A percentile compares a stretch with the other conserved stretches of the same genome.
These are phyloP conservation scores for Metopia argyrocephala DNA, from an alignment of 2,888 invertebrate genomes.

Conservation along the genomic window DNA sequence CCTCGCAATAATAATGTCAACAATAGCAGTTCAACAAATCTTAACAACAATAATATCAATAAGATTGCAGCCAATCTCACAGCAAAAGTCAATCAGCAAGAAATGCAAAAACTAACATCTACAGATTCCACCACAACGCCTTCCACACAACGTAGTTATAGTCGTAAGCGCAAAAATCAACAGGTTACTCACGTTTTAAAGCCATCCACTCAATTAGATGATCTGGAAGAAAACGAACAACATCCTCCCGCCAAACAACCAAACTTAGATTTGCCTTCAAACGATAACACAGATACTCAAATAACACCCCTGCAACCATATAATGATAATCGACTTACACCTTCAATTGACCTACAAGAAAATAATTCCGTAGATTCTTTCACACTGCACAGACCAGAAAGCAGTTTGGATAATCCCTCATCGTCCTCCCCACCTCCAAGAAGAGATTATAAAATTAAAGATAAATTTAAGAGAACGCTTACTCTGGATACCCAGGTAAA, in stretches of 20 bases:
- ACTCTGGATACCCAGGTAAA: slow-evolving; percentile 73
- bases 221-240: slow-evolving; percentile 58
- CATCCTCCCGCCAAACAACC: slow-evolving; percentile 69
- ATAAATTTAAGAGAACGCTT: slow-evolving; percentile 77
- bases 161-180: slow-evolving; percentile 77
- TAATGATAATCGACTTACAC: slow-evolving; percentile 55
- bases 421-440: slow-evolving; percentile 73
- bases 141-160: slow-evolving; percentile 71
- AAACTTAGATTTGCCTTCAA: slow-evolving; percentile 63
- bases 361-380: slow-evolving; percentile 68
- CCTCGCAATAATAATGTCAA: slow-evolving; percentile 69
- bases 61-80: slow-evolving; percentile 74
- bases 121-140: slow-evolving; percentile 42
- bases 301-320: slow-evolving; percentile 61
- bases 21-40: slow-evolving; percentile 54
- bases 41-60: slow-evolving; percentile 73
- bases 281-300: slow-evolving; percentile 54
- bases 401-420: slow-evolving; percentile 60
- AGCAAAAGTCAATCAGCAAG: slow-evolving; percentile 69
- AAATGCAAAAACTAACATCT: slow-evolving; percentile 36
- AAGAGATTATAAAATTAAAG: slow-evolving; percentile 77
- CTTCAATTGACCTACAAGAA: slow-evolving; percentile 65
- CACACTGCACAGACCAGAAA: slow-evolving; percentile 64
- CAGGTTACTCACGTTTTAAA: slow-evolving; percentile 71
- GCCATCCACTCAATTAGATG: slow-evolving; percentile 59